phyloP scores from a whole-genome alignment of 2,113 vertebrate species.

The Halcyon malimbica region DNA sequence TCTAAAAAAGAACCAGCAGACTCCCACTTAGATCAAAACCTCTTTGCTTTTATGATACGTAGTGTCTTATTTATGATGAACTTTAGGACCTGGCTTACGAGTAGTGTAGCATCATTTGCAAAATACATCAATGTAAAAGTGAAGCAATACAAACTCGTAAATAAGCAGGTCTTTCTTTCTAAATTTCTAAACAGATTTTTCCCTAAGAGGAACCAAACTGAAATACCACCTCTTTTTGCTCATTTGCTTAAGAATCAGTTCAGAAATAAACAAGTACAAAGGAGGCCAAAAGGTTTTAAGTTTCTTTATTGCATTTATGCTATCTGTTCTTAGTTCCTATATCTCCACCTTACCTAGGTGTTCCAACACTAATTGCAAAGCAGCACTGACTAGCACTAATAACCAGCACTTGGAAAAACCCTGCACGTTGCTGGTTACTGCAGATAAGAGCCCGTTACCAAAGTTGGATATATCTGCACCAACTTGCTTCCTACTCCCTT shows the following conservation, averaged over 20 bases:
- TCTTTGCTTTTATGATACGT: not conserved
- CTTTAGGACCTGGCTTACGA: not conserved
- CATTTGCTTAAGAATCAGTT: constrained; percentile 51
- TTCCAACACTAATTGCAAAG: constrained; percentile 72
- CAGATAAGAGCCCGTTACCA: constrained; percentile 66
- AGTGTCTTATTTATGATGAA: not conserved
- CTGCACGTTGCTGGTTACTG: not conserved
- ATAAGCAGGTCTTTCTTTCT: not conserved
- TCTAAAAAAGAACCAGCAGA: constrained; percentile 57
- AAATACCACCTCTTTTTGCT: not conserved
- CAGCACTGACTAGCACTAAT: constrained; percentile 45
- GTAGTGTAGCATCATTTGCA: not conserved
- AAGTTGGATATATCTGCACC: constrained; percentile 59
- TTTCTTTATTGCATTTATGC: constrained; percentile 68
- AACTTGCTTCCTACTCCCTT: constrained; percentile 36
- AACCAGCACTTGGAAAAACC: constrained; percentile 55
- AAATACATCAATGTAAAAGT: not conserved
- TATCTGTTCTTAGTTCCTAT: constrained; percentile 73
- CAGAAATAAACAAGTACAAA: constrained; percentile 66
- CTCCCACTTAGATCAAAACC: constrained; percentile 36
- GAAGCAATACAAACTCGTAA: not conserved
- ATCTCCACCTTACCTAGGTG: constrained; percentile 68
- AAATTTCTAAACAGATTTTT: not conserved
- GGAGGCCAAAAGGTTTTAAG: constrained; percentile 55
- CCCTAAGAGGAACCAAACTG: not conserved